Evolutionary conservation across 1,140 invertebrate genomes (phyloP), one percentile per base, ranked within the genome.

Genomic region (Telenomus remus): DNA sequence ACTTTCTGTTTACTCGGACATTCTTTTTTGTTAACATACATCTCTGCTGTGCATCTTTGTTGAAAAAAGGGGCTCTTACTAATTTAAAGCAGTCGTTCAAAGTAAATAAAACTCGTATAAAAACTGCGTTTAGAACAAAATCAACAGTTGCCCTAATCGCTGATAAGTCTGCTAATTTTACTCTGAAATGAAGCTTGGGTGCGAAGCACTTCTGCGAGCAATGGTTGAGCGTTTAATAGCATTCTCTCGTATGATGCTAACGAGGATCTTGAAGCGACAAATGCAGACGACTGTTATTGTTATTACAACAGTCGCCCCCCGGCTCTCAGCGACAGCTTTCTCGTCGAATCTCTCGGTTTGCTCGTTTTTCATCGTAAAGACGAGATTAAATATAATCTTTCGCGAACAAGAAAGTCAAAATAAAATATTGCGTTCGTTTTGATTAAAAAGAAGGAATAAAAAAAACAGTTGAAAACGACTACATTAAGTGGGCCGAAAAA

Each of bases 251-350:
- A 54, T 55, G 39, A 48, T 59, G 49, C 65, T 60, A 69, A 69
- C 43, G 50, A 69, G 56, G 19, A 69, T 54, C 65, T 69, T 69
- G 49, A 66, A 13, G 12, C 64, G 51, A 16, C 64, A 57, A 57
- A 57, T 68, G 54, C 56, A 69, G 50, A 60, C 48, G 50, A 46
- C 13, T 71, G 57, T 71, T 71, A 57, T 63, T 51, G 46, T 69
- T 69, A 60, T 55, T 42, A 35, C 43, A 60, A 44, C 35, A 54
- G 11, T 57, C 19, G 19, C 43, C 44, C 19, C n/a, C 9, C 9
- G 37, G 37, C 37, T 39, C 11, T 35, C 33, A 9, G 7, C 13
- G 13, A 6, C 7, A 46, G 13, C 43, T 8, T 46, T 12, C 13
- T 13, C 3, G 6, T 13, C 43, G 43, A 46, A 46, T 46, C 53